phyloP scores from a whole-genome alignment of 2,888 invertebrate genomes.

The Cheilosia grossa region DNA sequence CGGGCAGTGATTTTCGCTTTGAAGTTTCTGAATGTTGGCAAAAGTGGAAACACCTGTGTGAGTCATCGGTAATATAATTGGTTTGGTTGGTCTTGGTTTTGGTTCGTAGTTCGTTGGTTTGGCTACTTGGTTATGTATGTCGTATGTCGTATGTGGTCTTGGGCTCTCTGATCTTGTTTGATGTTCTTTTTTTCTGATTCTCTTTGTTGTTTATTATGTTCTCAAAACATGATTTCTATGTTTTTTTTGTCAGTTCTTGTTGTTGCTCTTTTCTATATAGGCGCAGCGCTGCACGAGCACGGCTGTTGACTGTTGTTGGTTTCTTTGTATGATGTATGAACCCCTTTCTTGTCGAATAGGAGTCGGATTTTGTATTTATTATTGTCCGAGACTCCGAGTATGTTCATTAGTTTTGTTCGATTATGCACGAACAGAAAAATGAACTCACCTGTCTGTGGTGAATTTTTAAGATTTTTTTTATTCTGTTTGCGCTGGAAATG shows the following conservation, averaged over 20 bases:
- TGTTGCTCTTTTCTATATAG: conserved; percentile 12
- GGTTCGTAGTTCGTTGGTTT: conserved; percentile 34
- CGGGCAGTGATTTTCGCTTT: conserved; percentile 63
- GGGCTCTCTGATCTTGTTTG: conserved; percentile 41
- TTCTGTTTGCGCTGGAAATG: conserved; percentile 7
- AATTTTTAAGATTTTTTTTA: conserved; percentile 15
- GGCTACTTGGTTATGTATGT: conserved; percentile 24
- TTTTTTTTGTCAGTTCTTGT: conserved; percentile 6
- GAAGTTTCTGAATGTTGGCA: conserved; percentile 73
- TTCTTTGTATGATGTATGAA: conserved; percentile 24
- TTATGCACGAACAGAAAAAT: conserved; percentile 41
- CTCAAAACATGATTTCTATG: conserved; percentile 69
- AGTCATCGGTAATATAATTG: conserved; percentile 74
- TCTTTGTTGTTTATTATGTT: conserved; percentile 64
- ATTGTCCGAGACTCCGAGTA: conserved; percentile 21
- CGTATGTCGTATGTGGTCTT: too few species aligned
- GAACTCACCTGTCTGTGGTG: conserved; percentile 57
- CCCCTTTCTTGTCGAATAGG: conserved; percentile 37
- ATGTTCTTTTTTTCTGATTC: conserved; percentile 11
- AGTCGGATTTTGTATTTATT: conserved; percentile 47
- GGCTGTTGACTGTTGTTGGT: conserved; percentile 26
- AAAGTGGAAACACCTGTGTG: conserved; percentile 75
- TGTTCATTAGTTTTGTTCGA: conserved; percentile 63
- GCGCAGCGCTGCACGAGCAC: not conserved
- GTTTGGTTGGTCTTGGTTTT: conserved; percentile 31